A percentile compares a stretch with the other conserved stretches of the same genome.
These are phyloP conservation scores for Meloidogyne floridensis DNA, from an alignment of 1,140 invertebrate species.

Conservation along the genomic window DNA sequence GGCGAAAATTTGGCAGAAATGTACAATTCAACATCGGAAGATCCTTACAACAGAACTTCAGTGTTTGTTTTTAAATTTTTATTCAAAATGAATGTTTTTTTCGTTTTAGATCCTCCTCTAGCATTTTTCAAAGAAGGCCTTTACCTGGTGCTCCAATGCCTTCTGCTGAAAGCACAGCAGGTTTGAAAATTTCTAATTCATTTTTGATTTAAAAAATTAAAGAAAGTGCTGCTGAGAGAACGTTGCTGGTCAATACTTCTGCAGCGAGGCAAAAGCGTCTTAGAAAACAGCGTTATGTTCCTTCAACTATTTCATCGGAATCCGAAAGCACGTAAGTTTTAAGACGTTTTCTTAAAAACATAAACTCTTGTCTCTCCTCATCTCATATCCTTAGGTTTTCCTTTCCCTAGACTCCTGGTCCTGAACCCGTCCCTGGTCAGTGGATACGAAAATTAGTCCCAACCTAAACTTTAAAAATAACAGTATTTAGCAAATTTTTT, in stretches of 20 bases:
- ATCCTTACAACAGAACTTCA: slow-evolving; percentile 45
- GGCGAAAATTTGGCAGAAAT: slow-evolving; percentile 59
- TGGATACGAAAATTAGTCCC: too few relatives aligned
- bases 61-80: neutral
- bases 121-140: slow-evolving; percentile 15
- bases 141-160: slow-evolving; percentile 12
- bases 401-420: too few relatives aligned
- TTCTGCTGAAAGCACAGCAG: slow-evolving; percentile 2
- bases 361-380: too few relatives aligned
- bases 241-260: neutral
- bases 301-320: slow-evolving; percentile 62
- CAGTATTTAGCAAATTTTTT: slow-evolving; percentile 18
- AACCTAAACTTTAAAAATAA: too few relatives aligned
- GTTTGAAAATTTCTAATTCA: neutral
- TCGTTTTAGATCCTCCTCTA: slow-evolving; percentile 17
- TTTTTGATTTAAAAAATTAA: slow-evolving; percentile 1
- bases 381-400: too few relatives aligned
- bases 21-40: slow-evolving; percentile 57
- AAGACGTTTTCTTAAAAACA: too few relatives aligned
- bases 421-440: too few relatives aligned
- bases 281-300: slow-evolving; percentile 55
- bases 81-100: slow-evolving; percentile 1
- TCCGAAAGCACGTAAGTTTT: slow-evolving; percentile 57
- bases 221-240: slow-evolving; percentile 12
- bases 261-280: slow-evolving; percentile 24